Evolutionary conservation across 2,888 invertebrate species (phyloP).

Genomic region (Emmelina monodactyla): DNA sequence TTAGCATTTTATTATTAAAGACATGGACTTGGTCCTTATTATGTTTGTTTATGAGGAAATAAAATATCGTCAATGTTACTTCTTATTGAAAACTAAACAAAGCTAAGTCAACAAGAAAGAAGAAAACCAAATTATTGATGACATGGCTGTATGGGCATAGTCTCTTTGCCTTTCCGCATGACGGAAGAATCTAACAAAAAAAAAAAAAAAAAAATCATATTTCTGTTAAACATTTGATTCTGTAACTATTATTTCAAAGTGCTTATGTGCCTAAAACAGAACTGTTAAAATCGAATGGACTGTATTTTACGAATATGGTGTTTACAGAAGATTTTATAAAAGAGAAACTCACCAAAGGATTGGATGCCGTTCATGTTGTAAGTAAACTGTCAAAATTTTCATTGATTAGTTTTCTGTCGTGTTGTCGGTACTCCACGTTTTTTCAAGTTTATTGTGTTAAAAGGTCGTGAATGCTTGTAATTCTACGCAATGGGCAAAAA

Average conservation of each 20-base stretch:
- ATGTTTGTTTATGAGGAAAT: no score
- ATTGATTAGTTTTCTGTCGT: conserved; percentile 17
- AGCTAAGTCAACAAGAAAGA: no score
- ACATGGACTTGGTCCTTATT: no score
- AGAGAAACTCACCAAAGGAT: conserved; percentile 71
- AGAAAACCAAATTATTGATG: no score
- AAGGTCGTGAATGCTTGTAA: conserved; percentile 5
- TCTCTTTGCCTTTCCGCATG: no score
- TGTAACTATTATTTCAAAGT: conserved; percentile 17
- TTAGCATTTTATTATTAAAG: no score
- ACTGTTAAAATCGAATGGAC: conserved; percentile 29
- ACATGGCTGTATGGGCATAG: no score
- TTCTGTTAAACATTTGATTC: no score
- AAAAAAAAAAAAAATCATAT: conserved; percentile 15
- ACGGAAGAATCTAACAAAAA: no score
- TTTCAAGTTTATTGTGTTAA: conserved; percentile 7
- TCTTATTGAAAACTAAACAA: no score
- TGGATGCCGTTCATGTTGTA: conserved; percentile 76
- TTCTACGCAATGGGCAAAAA: conserved; percentile 35
- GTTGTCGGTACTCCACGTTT: conserved; percentile 15
- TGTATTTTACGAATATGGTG: conserved; percentile 63
- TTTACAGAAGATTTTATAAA: conserved; percentile 71
- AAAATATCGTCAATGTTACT: no score
- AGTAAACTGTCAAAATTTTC: conserved; percentile 61
- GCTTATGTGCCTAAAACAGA: not conserved